phyloP scores from a whole-genome alignment of 2,113 vertebrate genomes.

The Scomber scombrus region DNA sequence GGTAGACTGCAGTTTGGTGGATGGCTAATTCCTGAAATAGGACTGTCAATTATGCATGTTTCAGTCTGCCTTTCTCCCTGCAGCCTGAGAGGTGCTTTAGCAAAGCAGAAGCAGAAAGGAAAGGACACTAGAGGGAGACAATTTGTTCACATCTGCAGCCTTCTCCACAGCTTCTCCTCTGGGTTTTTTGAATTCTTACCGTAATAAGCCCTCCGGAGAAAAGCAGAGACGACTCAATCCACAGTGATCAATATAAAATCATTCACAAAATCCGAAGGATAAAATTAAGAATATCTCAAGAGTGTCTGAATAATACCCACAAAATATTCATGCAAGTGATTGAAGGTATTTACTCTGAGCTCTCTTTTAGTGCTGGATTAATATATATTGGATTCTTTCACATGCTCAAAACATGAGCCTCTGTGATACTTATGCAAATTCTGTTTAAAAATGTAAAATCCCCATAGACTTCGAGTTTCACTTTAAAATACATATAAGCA shows the following conservation, averaged over 20 bases:
- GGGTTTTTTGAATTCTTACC: constrained; percentile 39
- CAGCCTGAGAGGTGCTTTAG: constrained; percentile 57
- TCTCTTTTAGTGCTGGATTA: constrained; percentile 26
- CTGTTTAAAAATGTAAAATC: constrained; percentile 9
- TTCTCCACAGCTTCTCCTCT: constrained; percentile 40
- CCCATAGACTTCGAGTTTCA: constrained; percentile 5
- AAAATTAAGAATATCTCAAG: constrained; percentile 41
- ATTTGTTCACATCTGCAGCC: constrained; percentile 77
- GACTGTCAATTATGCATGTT: constrained; percentile 82
- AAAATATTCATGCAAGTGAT: constrained; percentile 22
- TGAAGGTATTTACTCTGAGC: constrained; percentile 27
- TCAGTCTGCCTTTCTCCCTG: constrained; percentile 64
- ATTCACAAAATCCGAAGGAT: constrained; percentile 53
- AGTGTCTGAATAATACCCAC: constrained; percentile 27
- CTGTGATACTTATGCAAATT: constrained; percentile 15
- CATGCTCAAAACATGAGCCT: constrained; percentile 12
- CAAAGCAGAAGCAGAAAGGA: constrained; percentile 42
- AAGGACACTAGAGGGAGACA: constrained; percentile 84
- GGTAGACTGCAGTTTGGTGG: constrained; percentile 69
- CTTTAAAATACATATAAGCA: not conserved
- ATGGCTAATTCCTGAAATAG: constrained; percentile 82
- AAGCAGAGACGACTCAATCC: constrained; percentile 54
- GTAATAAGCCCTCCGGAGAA: constrained; percentile 64
- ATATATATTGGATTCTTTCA: constrained; percentile 25
- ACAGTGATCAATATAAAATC: constrained; percentile 64